Evolutionary conservation across 2,888 invertebrate genomes (phyloP).

Genomic region (Parnassius orleans): DNA sequence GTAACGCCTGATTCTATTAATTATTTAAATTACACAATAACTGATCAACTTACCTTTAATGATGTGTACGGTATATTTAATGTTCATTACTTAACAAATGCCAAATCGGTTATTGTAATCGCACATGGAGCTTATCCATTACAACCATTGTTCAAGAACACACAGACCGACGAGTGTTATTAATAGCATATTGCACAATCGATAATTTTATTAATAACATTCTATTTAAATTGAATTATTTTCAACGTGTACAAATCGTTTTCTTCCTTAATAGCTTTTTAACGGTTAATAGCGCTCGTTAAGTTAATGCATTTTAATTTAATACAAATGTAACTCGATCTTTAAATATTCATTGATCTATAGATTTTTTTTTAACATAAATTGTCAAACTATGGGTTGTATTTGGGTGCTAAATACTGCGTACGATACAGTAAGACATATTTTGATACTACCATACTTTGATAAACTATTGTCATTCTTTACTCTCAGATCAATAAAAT

Average conservation of each 20-base stretch:
- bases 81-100: slow-evolving; percentile 10
- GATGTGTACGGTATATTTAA: background rate
- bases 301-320: slow-evolving; percentile 7
- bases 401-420: too few species aligned
- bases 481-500: too few species aligned
- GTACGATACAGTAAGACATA: too few species aligned
- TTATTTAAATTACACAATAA: too few species aligned
- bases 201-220: slow-evolving; percentile 20
- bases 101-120: background rate
- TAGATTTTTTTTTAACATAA: too few species aligned
- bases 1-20: too few species aligned
- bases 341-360: too few species aligned
- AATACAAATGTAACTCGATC: background rate
- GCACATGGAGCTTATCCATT: slow-evolving; percentile 6
- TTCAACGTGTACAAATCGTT: slow-evolving; percentile 10
- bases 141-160: slow-evolving; percentile 14
- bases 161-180: slow-evolving; percentile 5
- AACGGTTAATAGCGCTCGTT: slow-evolving; percentile 5
- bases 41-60: too few species aligned
- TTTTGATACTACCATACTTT: too few species aligned
- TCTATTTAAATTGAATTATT: slow-evolving; percentile 18
- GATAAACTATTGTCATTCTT: too few species aligned
- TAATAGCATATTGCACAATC: slow-evolving; percentile 17
- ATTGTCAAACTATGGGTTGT: too few species aligned
- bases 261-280: slow-evolving; percentile 11